These are phyloP conservation scores for Acanthoscelides obtectus DNA, from an alignment of 2,888 invertebrate species.

Conservation along the genomic window DNA sequence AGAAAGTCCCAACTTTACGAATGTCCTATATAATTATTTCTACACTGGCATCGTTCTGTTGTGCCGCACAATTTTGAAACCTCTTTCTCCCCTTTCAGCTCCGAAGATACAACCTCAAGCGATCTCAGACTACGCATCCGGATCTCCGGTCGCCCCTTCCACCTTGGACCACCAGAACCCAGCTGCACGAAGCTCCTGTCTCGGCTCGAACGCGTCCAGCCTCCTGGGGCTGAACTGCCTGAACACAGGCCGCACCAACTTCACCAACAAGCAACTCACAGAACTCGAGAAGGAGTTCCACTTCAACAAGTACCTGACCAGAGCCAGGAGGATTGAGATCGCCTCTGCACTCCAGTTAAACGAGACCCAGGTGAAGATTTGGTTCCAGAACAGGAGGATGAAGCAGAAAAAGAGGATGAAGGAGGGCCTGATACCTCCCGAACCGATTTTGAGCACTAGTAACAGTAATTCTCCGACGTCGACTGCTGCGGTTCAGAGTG, in stretches of 20 bases:
- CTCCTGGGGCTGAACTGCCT: slow-evolving; percentile 47
- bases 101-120: slow-evolving; percentile 57
- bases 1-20: too few species aligned
- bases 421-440: slow-evolving; percentile 70
- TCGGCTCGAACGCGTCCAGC: slow-evolving; percentile 46
- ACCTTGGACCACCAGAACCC: slow-evolving; percentile 52
- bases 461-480: slow-evolving; percentile 49
- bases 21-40: too few species aligned
- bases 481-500: slow-evolving; percentile 40
- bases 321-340: slow-evolving; percentile 95
- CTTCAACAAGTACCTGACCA: slow-evolving; percentile 97
- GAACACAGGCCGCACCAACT: slow-evolving; percentile 94
- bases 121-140: slow-evolving; percentile 33
- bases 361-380: slow-evolving; percentile 95
- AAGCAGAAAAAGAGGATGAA: slow-evolving; percentile 97
- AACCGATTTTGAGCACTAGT: slow-evolving; percentile 45
- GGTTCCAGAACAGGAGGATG: slow-evolving; percentile 99
- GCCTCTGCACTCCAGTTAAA: slow-evolving; percentile 93
- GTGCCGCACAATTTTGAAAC: background rate
- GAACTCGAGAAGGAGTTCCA: slow-evolving; percentile 99
- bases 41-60: too few species aligned
- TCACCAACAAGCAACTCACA: slow-evolving; percentile 98
- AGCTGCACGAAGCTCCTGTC: slow-evolving; percentile 45
- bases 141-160: slow-evolving; percentile 42
- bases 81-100: slow-evolving; percentile 51